Evolutionary conservation across 1,140 invertebrate genomes (phyloP).

Genomic region (Latrodectus geometricus): DNA sequence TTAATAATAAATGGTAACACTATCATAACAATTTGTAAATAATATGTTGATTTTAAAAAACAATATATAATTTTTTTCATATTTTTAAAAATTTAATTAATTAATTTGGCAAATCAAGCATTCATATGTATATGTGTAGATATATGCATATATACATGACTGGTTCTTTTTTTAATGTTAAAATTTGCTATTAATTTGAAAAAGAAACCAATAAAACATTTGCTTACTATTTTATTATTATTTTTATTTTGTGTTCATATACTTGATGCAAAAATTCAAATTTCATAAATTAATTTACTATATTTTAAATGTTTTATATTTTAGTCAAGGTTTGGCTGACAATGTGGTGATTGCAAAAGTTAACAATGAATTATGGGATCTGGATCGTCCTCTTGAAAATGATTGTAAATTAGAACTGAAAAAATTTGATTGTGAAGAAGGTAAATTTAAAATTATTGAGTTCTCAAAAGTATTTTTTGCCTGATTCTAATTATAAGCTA

Average conservation of each 20-base stretch:
- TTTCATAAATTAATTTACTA: not conserved
- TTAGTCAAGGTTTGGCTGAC: constrained; percentile 92
- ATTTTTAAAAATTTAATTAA: no score
- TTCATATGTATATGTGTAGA: no score
- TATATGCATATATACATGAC: no score
- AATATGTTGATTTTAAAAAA: no score
- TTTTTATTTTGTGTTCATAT: not conserved
- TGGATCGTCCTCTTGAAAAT: constrained; percentile 92
- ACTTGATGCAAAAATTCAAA: not conserved
- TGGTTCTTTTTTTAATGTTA: not conserved
- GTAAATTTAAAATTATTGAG: constrained; percentile 64
- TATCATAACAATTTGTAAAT: no score
- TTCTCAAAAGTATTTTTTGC: not conserved
- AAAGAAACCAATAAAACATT: not conserved
- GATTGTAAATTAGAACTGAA: constrained; percentile 87
- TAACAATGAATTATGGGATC: constrained; percentile 94
- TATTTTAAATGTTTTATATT: not conserved
- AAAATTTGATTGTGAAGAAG: constrained; percentile 95
- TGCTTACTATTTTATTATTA: not conserved
- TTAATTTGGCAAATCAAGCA: no score
- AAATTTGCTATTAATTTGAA: not conserved
- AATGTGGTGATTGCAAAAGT: constrained; percentile 95
- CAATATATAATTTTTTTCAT: no score
- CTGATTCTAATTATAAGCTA: no score
- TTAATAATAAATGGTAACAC: no score